Base-by-base conservation (phyloP, 1,140 invertebrate species). In the Papilio polytes region DNA sequence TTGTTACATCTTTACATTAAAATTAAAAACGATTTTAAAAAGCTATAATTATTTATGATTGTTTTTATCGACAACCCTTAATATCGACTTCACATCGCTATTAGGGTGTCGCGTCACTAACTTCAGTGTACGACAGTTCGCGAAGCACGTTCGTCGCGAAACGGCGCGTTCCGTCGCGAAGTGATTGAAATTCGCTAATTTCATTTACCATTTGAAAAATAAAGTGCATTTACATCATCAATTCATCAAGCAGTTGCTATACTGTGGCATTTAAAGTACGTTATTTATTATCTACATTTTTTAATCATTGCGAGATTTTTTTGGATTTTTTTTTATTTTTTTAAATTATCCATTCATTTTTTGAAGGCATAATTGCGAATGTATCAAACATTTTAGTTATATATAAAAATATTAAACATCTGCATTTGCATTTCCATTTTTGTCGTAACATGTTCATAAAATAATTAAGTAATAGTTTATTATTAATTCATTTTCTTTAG, bases 111-210 rank as follows among this genome's bases (percentile, higher is more conserved):
- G 56, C 85, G 80, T 79, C 86, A 44, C 85, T 86, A 88, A 12
- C 41, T 46, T 18, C 36, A 82, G 77, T 85, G 81, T 83, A 84
- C 82, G 86, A 83, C 86, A 92, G 90, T 93, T 85, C 85, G 88
- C 89, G 86, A 83, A 89, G 87, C 82, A 85, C 88, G 84, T 80
- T 85, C 88, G 88, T 81, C 88, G 91, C 87, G 88, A 83, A 88
- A 84, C 85, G 87, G 74, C 87, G 89, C 84, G 79, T 85, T 74
- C 77, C 84, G 88, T 31, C 88, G 90, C 84, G 53, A 82, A 88
- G 82, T 87, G 85, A 84, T 89, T 86, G 84, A 85, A 82, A 88
- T 86, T 84, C 85, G 74, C 78, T 84, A 85, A 85, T 86, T 70
- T 70, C 80, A 74, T 81, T 84, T 81, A 79, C n/a, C 53, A 81